phyloP scores from a whole-genome alignment of 2,113 vertebrate genomes.

The Cricetomys ansorgei region DNA sequence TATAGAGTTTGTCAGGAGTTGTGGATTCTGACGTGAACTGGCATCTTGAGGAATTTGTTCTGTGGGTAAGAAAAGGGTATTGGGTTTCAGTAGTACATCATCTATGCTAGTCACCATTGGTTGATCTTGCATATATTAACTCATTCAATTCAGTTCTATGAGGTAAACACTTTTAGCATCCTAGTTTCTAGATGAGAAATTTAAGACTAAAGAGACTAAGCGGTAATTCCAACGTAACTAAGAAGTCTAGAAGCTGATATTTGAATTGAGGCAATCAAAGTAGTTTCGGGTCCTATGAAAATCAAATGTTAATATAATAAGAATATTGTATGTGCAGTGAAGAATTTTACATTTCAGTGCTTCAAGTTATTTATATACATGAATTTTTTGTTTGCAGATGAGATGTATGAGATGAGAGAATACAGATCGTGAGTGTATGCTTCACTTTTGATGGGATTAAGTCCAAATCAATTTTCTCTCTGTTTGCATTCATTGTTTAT shows the following conservation, averaged over 20 bases:
- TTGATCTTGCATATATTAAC: not conserved
- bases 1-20: not conserved
- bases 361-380: not conserved
- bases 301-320: not conserved
- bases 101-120: not conserved
- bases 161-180: not conserved
- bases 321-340: not conserved
- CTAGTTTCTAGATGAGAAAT: not conserved
- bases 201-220: not conserved
- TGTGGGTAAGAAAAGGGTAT: not conserved
- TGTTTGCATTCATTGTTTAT: not conserved
- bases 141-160: not conserved
- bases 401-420: not conserved
- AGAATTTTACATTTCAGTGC: not conserved
- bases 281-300: not conserved
- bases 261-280: not conserved
- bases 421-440: not conserved
- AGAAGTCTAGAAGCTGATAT: not conserved
- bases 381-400: not conserved
- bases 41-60: not conserved
- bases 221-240: not conserved
- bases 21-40: not conserved
- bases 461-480: not conserved
- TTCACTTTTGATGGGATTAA: conserved; percentile 17
- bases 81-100: not conserved